Evolutionary conservation across 2,113 vertebrate genomes (phyloP).

Genomic region (Cacatua alba): DNA sequence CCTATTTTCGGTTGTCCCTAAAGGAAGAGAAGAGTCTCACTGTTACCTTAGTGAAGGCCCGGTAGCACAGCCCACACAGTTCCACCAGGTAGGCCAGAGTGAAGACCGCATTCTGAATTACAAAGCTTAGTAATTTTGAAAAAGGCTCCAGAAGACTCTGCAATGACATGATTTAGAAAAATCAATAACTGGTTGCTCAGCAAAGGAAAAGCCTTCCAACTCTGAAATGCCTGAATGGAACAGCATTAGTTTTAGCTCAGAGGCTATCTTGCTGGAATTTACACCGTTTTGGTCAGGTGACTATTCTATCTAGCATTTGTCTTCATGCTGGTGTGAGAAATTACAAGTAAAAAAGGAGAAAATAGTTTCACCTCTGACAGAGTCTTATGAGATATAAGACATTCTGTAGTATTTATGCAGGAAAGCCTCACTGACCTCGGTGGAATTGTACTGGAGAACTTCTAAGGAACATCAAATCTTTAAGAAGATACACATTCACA

Average conservation of each 20-base stretch:
- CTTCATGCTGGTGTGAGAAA: background rate
- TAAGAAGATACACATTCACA: slow-evolving; percentile 31
- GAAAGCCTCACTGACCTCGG: background rate
- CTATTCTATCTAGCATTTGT: background rate
- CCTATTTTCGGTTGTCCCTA: background rate
- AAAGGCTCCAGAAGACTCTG: slow-evolving; percentile 98
- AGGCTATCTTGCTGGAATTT: background rate
- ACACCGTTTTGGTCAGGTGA: background rate
- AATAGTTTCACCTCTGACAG: background rate
- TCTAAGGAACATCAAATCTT: background rate
- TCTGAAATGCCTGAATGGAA: background rate
- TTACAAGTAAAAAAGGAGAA: background rate
- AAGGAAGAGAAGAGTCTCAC: background rate
- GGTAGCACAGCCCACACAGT: slow-evolving; percentile 94
- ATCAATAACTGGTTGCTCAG: slow-evolving; percentile 17
- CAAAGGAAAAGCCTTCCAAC: slow-evolving; percentile 23
- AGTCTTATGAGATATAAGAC: background rate
- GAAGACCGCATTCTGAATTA: slow-evolving; percentile 96
- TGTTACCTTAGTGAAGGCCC: slow-evolving; percentile 97
- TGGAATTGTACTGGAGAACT: background rate
- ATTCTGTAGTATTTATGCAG: background rate
- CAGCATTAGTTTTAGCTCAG: slow-evolving; percentile 24
- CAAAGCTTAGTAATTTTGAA: slow-evolving; percentile 96
- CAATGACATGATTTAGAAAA: slow-evolving; percentile 33
- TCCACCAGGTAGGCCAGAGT: slow-evolving; percentile 95